These are phyloP conservation scores for Notiomystis cincta DNA, from an alignment of 2,113 vertebrate genomes.

Conservation along the genomic window DNA sequence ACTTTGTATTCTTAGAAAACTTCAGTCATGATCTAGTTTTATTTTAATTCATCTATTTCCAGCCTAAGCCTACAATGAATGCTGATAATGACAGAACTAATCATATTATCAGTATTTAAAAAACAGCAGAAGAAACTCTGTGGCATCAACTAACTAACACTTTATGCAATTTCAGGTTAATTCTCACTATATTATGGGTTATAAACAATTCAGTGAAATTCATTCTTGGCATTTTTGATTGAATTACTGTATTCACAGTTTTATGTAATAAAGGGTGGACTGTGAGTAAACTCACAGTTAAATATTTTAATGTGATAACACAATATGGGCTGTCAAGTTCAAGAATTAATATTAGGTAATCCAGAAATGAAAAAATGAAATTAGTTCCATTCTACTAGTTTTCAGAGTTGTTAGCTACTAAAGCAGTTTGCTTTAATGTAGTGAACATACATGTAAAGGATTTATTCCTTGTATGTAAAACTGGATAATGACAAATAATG, in stretches of 20 bases:
- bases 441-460: fast-evolving
- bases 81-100: not conserved
- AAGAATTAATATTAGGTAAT: not conserved
- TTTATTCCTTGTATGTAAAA: not conserved
- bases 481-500: not conserved
- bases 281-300: not conserved
- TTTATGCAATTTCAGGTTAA: not conserved
- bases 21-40: not conserved
- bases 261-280: not conserved
- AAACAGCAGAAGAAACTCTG: not conserved
- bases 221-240: not conserved
- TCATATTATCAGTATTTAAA: not conserved
- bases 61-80: not conserved
- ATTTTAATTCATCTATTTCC: not conserved
- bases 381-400: not conserved
- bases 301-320: not conserved
- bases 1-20: not conserved
- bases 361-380: not conserved
- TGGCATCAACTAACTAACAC: not conserved
- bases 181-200: not conserved
- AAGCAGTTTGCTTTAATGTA: not conserved
- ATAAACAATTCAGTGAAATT: not conserved
- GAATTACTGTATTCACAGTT: not conserved
- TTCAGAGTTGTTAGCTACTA: not conserved
- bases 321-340: not conserved